Evolutionary conservation across 2,797 vertebrate species (phyloP).

Genomic region (Forpus xanthops): DNA sequence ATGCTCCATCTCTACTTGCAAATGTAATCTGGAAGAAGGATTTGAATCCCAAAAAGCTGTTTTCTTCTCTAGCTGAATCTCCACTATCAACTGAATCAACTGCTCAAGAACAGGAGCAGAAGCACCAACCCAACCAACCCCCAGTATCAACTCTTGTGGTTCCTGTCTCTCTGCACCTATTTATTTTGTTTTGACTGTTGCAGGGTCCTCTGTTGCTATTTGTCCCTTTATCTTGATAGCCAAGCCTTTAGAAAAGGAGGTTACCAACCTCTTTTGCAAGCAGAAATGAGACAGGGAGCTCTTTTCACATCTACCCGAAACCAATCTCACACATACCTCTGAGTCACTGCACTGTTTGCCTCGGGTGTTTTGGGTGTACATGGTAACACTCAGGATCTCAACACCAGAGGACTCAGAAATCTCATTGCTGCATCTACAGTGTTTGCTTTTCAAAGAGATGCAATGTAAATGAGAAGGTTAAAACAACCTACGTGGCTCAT

Average conservation of each 20-base stretch:
- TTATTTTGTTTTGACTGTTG: neutral
- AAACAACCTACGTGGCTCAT: accelerated
- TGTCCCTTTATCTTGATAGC: slow-evolving; percentile 23
- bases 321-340: neutral
- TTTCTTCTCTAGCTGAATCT: neutral
- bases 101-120: neutral
- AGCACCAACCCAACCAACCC: neutral
- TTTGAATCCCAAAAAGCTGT: neutral
- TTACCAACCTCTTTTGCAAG: neutral
- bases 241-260: neutral
- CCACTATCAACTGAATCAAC: neutral
- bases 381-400: neutral
- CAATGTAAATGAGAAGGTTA: neutral
- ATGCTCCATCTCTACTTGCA: neutral
- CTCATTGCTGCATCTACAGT: neutral
- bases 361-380: neutral
- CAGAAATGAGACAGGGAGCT: neutral
- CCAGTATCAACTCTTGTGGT: neutral
- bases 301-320: neutral
- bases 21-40: neutral
- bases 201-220: neutral
- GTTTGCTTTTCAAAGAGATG: neutral
- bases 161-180: neutral
- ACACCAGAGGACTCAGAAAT: neutral
- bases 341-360: neutral